Base-by-base conservation (phyloP, 1,140 invertebrate species). In the Brachionus sp. region DNA sequence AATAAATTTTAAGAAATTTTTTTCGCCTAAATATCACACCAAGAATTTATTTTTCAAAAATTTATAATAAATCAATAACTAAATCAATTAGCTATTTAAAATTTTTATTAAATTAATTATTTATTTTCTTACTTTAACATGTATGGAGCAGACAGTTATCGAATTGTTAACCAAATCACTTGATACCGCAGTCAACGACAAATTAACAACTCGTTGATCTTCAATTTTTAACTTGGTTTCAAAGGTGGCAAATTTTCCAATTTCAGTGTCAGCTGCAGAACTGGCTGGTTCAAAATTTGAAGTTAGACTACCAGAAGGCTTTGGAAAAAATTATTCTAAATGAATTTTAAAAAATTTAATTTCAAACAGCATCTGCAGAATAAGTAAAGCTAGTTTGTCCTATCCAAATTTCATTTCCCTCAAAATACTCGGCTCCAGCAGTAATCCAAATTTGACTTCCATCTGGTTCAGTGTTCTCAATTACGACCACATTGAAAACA, bases 381-480 rank as follows among this genome's bases (percentile, higher is more conserved):
- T 85, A 83, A 4, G 77, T 84, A 37, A 86, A 86, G 3, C 86
- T 85, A 0, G 88, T 87, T 80, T 90, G 89, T 19, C 89, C 89
- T 13, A 90, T 87, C 89, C 89, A 90, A 5, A 90, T 87, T 50
- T 88, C 87, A 9, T 86, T 86, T 64, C 89, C 87, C 46, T 86
- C 85, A 85, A 88, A 87, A 85, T 89, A 90, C 84, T 90, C 89
- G 3, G 88, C 89, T 0, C 90, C 90, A 2, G 88, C 88, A 77
- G 88, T 90, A 1, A 90, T 87, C 85, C 88, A 89, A 77, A 89
- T 88, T 0, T 84, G 83, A 9, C 80, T 84, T 0, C 84, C 85
- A 16, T 84, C 75, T 6, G 85, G 84, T 37, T 87, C 84, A 6
- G 82, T 83, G 50, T 88, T 88, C 12, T 87, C 85, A 12, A 90